A percentile compares a stretch with the other conserved stretches of the same genome.
These are phyloP conservation scores for Panurus biarmicus DNA, from an alignment of 2,113 vertebrate species.

Conservation along the genomic window DNA sequence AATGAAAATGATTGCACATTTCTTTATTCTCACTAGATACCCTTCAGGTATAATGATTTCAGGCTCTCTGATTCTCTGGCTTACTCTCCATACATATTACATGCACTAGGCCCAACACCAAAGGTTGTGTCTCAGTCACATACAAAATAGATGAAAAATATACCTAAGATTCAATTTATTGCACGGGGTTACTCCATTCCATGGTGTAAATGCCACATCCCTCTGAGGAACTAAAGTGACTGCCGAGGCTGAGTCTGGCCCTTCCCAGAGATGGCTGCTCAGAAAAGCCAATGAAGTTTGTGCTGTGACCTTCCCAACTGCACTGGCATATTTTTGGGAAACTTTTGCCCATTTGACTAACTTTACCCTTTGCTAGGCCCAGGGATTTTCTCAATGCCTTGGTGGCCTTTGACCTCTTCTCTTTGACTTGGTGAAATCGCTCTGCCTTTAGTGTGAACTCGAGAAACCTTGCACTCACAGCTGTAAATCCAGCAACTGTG, in stretches of 20 bases:
- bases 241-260: neutral
- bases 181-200: neutral
- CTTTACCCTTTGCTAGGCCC: neutral
- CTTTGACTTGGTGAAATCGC: neutral
- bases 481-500: neutral
- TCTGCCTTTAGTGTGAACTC: neutral
- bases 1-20: neutral
- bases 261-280: neutral
- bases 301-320: neutral
- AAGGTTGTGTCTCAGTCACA: neutral
- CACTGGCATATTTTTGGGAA: neutral
- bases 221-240: neutral
- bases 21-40: slow-evolving; percentile 7
- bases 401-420: neutral
- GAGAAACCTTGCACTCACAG: neutral
- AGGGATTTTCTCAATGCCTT: neutral
- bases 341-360: neutral
- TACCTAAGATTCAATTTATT: neutral
- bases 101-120: neutral
- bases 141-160: neutral
- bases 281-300: neutral
- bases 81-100: neutral
- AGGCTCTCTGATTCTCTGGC: neutral
- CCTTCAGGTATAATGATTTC: neutral
- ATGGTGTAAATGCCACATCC: neutral